Base-by-base conservation (phyloP, 2,888 invertebrate genomes). In the Flexamia atlantica region DNA sequence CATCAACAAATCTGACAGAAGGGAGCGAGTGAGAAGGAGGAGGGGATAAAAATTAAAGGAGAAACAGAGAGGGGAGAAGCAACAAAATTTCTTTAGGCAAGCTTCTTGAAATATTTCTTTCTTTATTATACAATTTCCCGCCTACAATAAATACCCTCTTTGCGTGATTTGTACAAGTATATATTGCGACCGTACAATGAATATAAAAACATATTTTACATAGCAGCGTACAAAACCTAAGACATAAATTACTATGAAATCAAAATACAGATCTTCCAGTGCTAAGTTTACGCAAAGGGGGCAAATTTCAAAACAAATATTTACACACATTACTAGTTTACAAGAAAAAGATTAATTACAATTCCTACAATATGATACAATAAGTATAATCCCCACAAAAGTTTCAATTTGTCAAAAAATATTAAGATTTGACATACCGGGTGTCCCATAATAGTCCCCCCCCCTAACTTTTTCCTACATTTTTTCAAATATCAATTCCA, bases 191-290 rank as follows among this genome's bases (percentile, higher is more conserved):
- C 3, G 4, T 30, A 14, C 17, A 64, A 64, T 30, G 64, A 28
- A 64, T 64, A 64, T 28, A 53, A 64, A 64, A 64, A 64, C 64
- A 64, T 64, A 64, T 30, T 28, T 64, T 64, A 64, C 64, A 64
- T 28, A 64, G 30, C 30, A 25, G 57, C 9, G 23, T 64, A 64
- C 30, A 64, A 64, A 64, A 64, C 64, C 28, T 64, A 64, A 64
- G 12, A 64, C 30, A 64, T 64, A 64, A 64, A 64, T 64, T 64
- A 64, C 64, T 64, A 64, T 20, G 25, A 25, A 64, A 64, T 30
- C 2, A 28, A 64, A 14, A 64, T 5, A 28, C 64, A 28, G 28
- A 28, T 25, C 64, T 64, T 53, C 7, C 1, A 64, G 5, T 9
- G 28, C 28, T 9, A 28, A 2, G 30, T 17, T 30, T 64, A 14